Evolutionary conservation across 2,888 invertebrate genomes (phyloP).

Genomic region (Drosophila nigricruria): DNA sequence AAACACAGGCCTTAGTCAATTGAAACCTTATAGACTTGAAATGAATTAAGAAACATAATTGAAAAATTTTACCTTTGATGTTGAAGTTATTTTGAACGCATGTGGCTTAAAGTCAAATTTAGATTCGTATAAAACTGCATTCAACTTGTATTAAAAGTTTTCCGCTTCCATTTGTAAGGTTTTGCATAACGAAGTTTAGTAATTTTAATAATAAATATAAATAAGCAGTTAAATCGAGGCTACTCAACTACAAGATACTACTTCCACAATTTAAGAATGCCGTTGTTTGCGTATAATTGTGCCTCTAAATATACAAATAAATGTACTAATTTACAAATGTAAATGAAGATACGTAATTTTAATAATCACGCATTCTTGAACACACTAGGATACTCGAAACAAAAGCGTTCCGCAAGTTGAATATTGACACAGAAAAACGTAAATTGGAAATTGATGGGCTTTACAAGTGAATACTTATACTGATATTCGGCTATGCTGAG

Average conservation of each 20-base stretch:
- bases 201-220: constrained; percentile 2
- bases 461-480: not conserved
- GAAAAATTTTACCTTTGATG: not conserved
- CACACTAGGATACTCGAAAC: not conserved
- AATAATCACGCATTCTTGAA: not conserved
- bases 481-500: not conserved
- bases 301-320: constrained; percentile 8
- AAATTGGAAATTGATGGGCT: not conserved
- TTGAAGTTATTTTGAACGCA: not conserved
- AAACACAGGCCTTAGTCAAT: constrained; percentile 38
- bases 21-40: constrained; percentile 33
- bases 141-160: constrained; percentile 7
- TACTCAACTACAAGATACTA: not conserved
- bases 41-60: constrained; percentile 3
- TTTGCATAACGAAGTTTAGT: not conserved
- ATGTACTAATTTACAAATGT: constrained; percentile 3
- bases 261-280: constrained; percentile 7
- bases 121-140: constrained; percentile 6
- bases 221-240: not conserved
- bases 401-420: not conserved
- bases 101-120: constrained; percentile 1
- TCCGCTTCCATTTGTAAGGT: not conserved
- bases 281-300: constrained; percentile 1
- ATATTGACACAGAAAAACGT: not conserved
- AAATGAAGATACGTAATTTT: constrained; percentile 7